A percentile compares a stretch with the other conserved stretches of the same genome.
phyloP scores from a whole-genome alignment of 2,888 invertebrate species.

The Parelbella ahira region DNA sequence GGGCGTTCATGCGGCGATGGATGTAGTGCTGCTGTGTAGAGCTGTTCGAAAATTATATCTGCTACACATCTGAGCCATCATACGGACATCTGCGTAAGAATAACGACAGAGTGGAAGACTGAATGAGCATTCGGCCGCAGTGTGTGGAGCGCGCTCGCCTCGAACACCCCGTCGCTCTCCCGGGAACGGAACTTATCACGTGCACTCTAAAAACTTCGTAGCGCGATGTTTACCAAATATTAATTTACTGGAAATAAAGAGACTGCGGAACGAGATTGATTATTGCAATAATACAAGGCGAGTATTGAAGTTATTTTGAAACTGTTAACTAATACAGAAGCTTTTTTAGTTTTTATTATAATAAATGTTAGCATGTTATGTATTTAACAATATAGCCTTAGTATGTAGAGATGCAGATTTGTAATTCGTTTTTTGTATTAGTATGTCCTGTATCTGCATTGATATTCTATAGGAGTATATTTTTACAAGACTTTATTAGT shows the following conservation, averaged over 20 bases:
- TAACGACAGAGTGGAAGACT: constrained; percentile 62
- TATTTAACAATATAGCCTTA: too few species aligned
- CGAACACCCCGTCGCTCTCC: constrained; percentile 48
- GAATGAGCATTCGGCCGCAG: constrained; percentile 74
- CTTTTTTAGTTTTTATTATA: too few species aligned
- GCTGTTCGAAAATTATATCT: constrained; percentile 20
- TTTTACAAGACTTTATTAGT: too few species aligned
- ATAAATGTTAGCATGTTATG: too few species aligned
- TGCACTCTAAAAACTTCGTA: constrained; percentile 19
- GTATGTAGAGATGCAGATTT: too few species aligned
- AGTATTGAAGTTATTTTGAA: too few species aligned
- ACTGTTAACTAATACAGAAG: too few species aligned
- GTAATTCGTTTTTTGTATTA: too few species aligned
- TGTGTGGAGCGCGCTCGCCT: constrained; percentile 62
- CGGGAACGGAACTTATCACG: constrained; percentile 37
- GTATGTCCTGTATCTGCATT: too few species aligned
- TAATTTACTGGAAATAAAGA: background rate
- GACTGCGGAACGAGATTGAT: too few species aligned
- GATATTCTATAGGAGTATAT: too few species aligned
- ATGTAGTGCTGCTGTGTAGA: constrained; percentile 3
- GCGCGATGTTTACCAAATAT: constrained; percentile 9
- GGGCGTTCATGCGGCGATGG: constrained; percentile 14
- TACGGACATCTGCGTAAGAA: constrained; percentile 74
- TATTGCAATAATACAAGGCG: background rate
- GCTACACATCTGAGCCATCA: constrained; percentile 53